phyloP scores from a whole-genome alignment of 2,797 vertebrate genomes.

The Lycodopsis pacificus region DNA sequence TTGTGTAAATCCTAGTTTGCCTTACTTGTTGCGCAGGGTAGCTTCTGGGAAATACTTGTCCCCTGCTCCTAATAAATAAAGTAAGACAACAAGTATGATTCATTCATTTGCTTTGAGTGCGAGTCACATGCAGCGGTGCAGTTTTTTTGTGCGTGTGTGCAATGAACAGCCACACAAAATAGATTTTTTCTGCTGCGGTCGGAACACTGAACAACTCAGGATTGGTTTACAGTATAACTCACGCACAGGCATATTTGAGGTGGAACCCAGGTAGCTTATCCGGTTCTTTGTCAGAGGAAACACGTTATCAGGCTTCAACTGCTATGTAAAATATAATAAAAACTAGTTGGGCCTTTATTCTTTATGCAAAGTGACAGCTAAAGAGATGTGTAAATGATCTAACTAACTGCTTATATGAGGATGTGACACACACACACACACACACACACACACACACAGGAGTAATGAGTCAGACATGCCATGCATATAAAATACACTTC shows the following conservation, averaged over 20 bases:
- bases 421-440: constrained; percentile 42
- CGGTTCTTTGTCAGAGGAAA: constrained; percentile 26
- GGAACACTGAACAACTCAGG: constrained; percentile 1
- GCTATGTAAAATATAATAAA: constrained; percentile 58
- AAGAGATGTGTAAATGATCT: constrained; percentile 61
- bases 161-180: constrained; percentile 13
- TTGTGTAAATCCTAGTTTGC: neutral
- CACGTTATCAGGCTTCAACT: constrained; percentile 37
- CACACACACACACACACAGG: constrained; percentile 33
- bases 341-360: constrained; percentile 26
- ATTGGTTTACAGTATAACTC: constrained; percentile 2
- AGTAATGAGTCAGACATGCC: constrained; percentile 67
- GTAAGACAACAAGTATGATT: constrained; percentile 9
- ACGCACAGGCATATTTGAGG: constrained; percentile 13
- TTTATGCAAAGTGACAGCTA: constrained; percentile 65
- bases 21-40: neutral
- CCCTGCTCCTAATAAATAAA: constrained; percentile 13
- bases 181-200: constrained; percentile 15
- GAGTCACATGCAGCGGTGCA: constrained; percentile 20
- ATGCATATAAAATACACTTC: constrained; percentile 52
- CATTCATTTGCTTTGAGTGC: neutral
- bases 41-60: neutral
- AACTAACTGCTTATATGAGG: constrained; percentile 45
- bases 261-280: constrained; percentile 15
- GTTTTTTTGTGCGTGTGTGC: neutral